phyloP scores from a whole-genome alignment of 2,888 invertebrate species.

The Hylaea fasciaria region DNA sequence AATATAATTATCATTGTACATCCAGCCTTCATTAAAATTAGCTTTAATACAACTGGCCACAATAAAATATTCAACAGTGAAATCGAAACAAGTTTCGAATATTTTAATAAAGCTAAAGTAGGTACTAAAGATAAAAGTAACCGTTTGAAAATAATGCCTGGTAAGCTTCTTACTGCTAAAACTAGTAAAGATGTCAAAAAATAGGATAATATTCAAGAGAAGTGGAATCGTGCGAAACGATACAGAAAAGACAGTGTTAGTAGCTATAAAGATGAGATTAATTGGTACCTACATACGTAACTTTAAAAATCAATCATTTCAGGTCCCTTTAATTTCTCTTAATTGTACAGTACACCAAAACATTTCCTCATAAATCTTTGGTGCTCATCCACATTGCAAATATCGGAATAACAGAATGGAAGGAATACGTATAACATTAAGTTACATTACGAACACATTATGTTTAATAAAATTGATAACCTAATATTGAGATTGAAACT shows the following conservation, averaged over 20 bases:
- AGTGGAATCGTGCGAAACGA: constrained; percentile 49
- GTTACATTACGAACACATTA: constrained; percentile 81
- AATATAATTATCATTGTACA: constrained; percentile 58
- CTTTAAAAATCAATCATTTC: constrained; percentile 71
- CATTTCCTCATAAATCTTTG: constrained; percentile 82
- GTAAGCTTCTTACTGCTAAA: constrained; percentile 69
- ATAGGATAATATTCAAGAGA: constrained; percentile 69
- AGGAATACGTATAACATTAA: constrained; percentile 65
- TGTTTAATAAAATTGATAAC: constrained; percentile 59
- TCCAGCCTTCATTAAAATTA: constrained; percentile 74
- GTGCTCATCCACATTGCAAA: constrained; percentile 81
- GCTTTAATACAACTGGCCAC: constrained; percentile 82
- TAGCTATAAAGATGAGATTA: constrained; percentile 80
- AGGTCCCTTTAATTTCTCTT: constrained; percentile 84
- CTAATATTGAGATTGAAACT: constrained; percentile 80
- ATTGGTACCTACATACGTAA: constrained; percentile 81
- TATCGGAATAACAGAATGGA: constrained; percentile 75
- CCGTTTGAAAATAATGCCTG: constrained; percentile 56
- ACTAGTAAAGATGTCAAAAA: constrained; percentile 69
- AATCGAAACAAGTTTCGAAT: constrained; percentile 66
- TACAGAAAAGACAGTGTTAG: constrained; percentile 67
- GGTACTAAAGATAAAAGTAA: constrained; percentile 40
- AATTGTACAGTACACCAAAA: constrained; percentile 81
- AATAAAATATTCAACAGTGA: constrained; percentile 69
- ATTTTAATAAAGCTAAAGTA: constrained; percentile 41